Percentiles rank a stretch among this genome's conserved stretches.
phyloP scores from a whole-genome alignment of 2,797 vertebrate species.

The Botia almorhae region DNA sequence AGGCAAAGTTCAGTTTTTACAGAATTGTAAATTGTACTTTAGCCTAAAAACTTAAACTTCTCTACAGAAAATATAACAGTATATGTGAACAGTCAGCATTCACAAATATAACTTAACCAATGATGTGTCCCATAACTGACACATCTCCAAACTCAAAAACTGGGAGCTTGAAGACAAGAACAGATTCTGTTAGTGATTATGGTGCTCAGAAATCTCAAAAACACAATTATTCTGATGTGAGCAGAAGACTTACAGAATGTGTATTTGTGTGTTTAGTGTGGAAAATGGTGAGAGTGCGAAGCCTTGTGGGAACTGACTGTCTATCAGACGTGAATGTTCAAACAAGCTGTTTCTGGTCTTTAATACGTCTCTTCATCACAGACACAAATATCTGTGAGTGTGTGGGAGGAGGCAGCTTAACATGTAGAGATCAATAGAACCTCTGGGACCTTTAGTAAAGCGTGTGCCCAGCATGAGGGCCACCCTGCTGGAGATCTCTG shows the following conservation, averaged over 20 bases:
- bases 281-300: constrained; percentile 18
- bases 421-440: constrained; percentile 45
- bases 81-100: too few species aligned
- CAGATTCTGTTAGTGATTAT: too few species aligned
- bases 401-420: constrained; percentile 44
- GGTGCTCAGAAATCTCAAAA: too few species aligned
- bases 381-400: constrained; percentile 40
- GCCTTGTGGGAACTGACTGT: constrained; percentile 17
- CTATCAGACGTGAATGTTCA: constrained; percentile 25
- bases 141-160: too few species aligned
- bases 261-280: not conserved
- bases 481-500: constrained; percentile 14
- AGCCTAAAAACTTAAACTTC: too few species aligned
- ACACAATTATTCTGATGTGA: too few species aligned
- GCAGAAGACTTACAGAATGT: not conserved
- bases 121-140: too few species aligned
- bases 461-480: constrained; percentile 35
- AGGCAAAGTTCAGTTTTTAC: too few species aligned
- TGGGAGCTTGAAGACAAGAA: too few species aligned
- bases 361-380: constrained; percentile 29
- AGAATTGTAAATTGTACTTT: too few species aligned
- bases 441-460: not conserved
- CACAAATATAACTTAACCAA: too few species aligned
- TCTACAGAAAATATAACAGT: too few species aligned
- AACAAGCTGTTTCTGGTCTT: constrained; percentile 32